Percentiles rank a stretch among this genome's conserved stretches.
These are phyloP conservation scores for Ylistrum balloti DNA, from an alignment of 1,140 invertebrate species.

Conservation along the genomic window DNA sequence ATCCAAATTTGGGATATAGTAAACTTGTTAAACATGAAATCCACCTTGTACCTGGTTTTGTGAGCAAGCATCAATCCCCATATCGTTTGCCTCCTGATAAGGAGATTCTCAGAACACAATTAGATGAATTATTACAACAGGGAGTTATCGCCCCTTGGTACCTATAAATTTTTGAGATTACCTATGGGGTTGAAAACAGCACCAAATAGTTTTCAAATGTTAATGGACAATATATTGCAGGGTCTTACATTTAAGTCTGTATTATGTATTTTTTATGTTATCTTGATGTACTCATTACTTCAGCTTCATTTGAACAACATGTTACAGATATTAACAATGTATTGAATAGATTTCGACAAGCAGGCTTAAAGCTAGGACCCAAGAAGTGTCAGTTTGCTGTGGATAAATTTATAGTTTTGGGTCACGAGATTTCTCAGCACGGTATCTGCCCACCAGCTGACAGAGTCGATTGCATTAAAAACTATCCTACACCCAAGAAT, in stretches of 20 bases:
- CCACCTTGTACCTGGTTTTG: conserved; percentile 40
- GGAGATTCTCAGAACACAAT: conserved; percentile 45
- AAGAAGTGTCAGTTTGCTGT: conserved; percentile 39
- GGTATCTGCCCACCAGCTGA: conserved; percentile 31
- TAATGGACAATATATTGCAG: too few species aligned
- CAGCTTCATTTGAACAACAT: conserved; percentile 53
- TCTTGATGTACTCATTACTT: conserved; percentile 44
- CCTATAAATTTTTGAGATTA: conserved; percentile 55
- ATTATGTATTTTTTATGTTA: conserved; percentile 53
- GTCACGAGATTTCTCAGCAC: conserved; percentile 41
- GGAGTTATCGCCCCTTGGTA: conserved; percentile 55
- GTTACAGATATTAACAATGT: conserved; percentile 42
- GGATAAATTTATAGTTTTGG: conserved; percentile 42
- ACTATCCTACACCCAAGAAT: conserved; percentile 36
- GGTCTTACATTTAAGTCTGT: too few species aligned
- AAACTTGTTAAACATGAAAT: conserved; percentile 47
- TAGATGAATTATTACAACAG: conserved; percentile 49
- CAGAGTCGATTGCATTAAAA: not conserved
- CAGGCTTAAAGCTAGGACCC: conserved; percentile 49
- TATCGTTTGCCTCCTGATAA: conserved; percentile 13
- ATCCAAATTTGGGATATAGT: conserved; percentile 40
- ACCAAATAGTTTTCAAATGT: too few species aligned
- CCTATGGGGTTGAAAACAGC: conserved; percentile 49
- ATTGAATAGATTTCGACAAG: conserved; percentile 43
- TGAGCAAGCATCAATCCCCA: conserved; percentile 43